Percentiles rank a stretch among this genome's conserved stretches.
Conservation (phyloP, 2,797 vertebrate genomes). For the Meriones psammophilus region DNA sequence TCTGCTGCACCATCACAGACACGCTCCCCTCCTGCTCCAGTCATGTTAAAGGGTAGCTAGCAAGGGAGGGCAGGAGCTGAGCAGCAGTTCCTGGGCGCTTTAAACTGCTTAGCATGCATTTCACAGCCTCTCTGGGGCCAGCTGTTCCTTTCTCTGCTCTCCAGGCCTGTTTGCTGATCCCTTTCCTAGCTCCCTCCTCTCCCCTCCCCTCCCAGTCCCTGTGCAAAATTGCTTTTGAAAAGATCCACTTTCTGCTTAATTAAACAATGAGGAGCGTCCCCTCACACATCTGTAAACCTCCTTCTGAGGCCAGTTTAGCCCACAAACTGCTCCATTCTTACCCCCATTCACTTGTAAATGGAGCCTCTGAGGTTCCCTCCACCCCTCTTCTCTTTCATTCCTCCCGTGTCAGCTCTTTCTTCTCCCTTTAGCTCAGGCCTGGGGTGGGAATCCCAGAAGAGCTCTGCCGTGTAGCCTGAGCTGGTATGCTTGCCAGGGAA, state of each 20-base stretch:
- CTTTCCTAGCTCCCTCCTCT: conserved; percentile 74
- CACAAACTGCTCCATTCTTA: conserved; percentile 94
- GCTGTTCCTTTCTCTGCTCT: conserved; percentile 92
- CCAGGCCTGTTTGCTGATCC: conserved; percentile 83
- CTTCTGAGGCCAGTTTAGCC: conserved; percentile 92
- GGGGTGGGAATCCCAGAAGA: conserved; percentile 83
- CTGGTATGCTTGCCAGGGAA: conserved; percentile 49
- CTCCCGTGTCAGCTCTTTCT: conserved; percentile 86
- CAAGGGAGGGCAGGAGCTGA: conserved; percentile 80
- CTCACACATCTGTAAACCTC: conserved; percentile 95
- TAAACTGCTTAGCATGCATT: conserved; percentile 91
- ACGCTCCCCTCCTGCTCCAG: conserved; percentile 68
- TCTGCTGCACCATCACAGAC: not conserved
- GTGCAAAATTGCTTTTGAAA: conserved; percentile 94
- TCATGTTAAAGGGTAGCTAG: conserved; percentile 79
- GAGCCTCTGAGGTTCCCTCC: conserved; percentile 85
- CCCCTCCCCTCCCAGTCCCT: conserved; percentile 89
- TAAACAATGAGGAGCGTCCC: conserved; percentile 93
- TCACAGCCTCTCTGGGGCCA: conserved; percentile 91
- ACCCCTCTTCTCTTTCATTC: conserved; percentile 83
- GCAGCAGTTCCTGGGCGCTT: conserved; percentile 86
- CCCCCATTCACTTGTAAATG: conserved; percentile 95
- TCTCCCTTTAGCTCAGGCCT: conserved; percentile 85
- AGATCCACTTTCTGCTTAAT: conserved; percentile 93
- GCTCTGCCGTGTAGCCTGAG: conserved; percentile 11